Conservation (phyloP, 2,888 invertebrate species). For the Xestobium rufovillosum region DNA sequence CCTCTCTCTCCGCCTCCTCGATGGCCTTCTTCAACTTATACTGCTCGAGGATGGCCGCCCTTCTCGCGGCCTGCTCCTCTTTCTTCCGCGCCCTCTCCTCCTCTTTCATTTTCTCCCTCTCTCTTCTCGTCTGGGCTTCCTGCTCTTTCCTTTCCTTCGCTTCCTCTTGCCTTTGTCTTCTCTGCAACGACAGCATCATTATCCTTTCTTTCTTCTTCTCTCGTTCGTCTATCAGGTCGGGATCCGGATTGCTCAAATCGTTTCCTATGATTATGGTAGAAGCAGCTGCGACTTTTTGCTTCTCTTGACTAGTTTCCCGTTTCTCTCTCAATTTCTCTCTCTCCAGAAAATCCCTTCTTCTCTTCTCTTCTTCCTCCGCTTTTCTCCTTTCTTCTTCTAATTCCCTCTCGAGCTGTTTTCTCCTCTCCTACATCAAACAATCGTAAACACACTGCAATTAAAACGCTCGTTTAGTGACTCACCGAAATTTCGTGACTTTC, state of each 20-base stretch:
- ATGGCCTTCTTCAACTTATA: slow-evolving; percentile 90
- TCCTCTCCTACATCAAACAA: slow-evolving; percentile 29
- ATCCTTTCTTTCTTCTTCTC: slow-evolving; percentile 88
- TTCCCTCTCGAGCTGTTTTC: slow-evolving; percentile 44
- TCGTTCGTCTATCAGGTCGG: slow-evolving; percentile 80
- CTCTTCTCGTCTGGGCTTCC: slow-evolving; percentile 66
- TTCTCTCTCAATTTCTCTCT: slow-evolving; percentile 40
- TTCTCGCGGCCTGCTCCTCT: slow-evolving; percentile 78
- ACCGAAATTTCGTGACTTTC: not conserved
- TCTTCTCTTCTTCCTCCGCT: slow-evolving; percentile 42
- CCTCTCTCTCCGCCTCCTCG: slow-evolving; percentile 85
- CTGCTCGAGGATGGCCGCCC: slow-evolving; percentile 84
- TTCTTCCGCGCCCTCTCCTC: slow-evolving; percentile 67
- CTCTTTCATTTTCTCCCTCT: slow-evolving; percentile 66
- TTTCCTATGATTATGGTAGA: slow-evolving; percentile 60
- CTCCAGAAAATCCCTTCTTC: slow-evolving; percentile 38
- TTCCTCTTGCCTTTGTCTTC: slow-evolving; percentile 87
- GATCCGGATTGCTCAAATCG: slow-evolving; percentile 59
- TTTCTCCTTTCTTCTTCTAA: slow-evolving; percentile 42
- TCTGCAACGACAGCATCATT: slow-evolving; percentile 79
- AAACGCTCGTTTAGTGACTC: not conserved
- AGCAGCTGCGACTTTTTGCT: slow-evolving; percentile 40
- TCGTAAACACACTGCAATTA: not conserved
- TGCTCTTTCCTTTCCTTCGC: slow-evolving; percentile 76
- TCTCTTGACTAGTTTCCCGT: slow-evolving; percentile 43